Conservation (phyloP, 1,140 invertebrate species). For the Neuroterus valhalla region DNA sequence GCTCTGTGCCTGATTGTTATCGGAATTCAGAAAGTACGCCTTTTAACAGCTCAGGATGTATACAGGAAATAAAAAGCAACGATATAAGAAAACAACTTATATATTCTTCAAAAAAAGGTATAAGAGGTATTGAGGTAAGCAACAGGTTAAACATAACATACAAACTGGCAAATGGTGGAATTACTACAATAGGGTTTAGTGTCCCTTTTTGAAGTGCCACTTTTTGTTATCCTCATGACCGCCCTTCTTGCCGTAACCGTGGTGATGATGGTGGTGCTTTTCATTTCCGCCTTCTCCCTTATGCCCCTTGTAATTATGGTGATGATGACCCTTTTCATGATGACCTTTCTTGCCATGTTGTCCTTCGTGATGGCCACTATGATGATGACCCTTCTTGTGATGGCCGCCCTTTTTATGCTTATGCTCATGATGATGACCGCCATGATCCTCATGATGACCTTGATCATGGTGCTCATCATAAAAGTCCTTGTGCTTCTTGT, state of each 20-base stretch:
- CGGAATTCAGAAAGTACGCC: no score
- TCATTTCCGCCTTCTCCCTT: slow-evolving; percentile 68
- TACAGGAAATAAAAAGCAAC: no score
- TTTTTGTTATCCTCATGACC: slow-evolving; percentile 57
- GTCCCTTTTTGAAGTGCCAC: slow-evolving; percentile 53
- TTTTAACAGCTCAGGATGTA: no score
- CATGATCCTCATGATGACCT: slow-evolving; percentile 86
- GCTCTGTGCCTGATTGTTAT: no score
- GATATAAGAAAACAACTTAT: no score
- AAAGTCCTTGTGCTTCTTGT: slow-evolving; percentile 83
- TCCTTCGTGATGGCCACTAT: slow-evolving; percentile 79
- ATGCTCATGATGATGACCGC: slow-evolving; percentile 84
- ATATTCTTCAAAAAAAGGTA: neutral
- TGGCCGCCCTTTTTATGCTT: slow-evolving; percentile 83
- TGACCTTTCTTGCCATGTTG: slow-evolving; percentile 82
- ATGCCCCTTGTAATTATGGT: slow-evolving; percentile 72
- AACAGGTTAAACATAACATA: neutral
- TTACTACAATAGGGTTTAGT: slow-evolving; percentile 36
- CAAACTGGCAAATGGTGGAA: slow-evolving; percentile 31
- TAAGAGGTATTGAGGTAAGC: neutral
- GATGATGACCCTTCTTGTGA: slow-evolving; percentile 84
- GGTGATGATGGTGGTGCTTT: slow-evolving; percentile 61
- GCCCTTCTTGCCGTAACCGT: slow-evolving; percentile 62
- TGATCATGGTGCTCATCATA: slow-evolving; percentile 88
- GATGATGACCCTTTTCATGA: slow-evolving; percentile 69